Evolutionary conservation across 2,888 invertebrate genomes (phyloP), one percentile per base, ranked within the genome.

Genomic region (Cryptophagus acutangulus): DNA sequence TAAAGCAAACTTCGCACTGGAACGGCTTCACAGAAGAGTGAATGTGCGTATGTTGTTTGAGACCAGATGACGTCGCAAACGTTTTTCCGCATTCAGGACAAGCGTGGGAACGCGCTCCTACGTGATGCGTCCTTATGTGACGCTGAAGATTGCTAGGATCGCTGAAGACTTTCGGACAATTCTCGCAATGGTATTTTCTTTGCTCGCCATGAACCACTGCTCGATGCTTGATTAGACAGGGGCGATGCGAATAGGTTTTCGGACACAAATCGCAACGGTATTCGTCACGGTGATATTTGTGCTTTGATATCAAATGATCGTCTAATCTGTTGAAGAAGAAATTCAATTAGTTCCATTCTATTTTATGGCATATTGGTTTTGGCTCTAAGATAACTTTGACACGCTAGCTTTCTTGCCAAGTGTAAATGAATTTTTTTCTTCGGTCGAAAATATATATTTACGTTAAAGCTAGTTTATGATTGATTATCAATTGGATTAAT

Each of bases 1-100:
- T 99, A 66, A 87, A 86, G 75, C 99, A 99, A 53, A 95, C 91
- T 67, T 89, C 89, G 72, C 93, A 94, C 78, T 86, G 87, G 74
- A 96, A 97, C 2, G 97, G 97, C 71, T 99, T 99, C 54, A 95
- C 87, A 64, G 91, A 92, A 63, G 92, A 92, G 77, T 99, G 97
- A 60, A 99, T 99, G 74, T 99, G 97, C 18, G 94, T 93, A 73
- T 99, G 97, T 70, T 99, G 99, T 71, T 99, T 99, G 39, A 99
- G 79, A 25, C 99, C 99, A 51, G 94, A 94, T 44, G 93, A 92
- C 25, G 96, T 95, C 33, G 89, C 92, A 73, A 99, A 99, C 45
- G 95, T 95, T 77, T 99, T 99, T 51, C 96, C 96, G 74, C 99
- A 99, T 74, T 96, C 94, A 45, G 88, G 84, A 67, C 99, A 99